These are phyloP conservation scores for Heliconius eleuchia DNA, from an alignment of 1,140 invertebrate species.

Conservation along the genomic window DNA sequence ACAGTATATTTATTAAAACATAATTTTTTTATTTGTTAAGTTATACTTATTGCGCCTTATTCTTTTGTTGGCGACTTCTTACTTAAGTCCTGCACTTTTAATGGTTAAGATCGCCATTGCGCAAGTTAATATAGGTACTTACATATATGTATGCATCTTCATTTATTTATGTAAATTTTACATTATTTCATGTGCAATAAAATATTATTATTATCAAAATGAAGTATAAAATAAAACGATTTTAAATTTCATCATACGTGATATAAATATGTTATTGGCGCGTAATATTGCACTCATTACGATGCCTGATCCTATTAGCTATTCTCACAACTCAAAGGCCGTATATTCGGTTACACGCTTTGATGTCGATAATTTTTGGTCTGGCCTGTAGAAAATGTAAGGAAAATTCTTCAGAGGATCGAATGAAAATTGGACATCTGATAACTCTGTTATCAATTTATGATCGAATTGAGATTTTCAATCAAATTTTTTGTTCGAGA, in stretches of 20 bases:
- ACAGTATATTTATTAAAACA: no score
- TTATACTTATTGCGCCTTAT: no score
- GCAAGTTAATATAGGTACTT: no score
- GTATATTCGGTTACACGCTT: constrained; percentile 29
- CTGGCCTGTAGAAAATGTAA: constrained; percentile 12
- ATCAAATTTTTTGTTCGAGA: neutral
- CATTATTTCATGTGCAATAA: no score
- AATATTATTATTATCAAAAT: no score
- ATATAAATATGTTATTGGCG: constrained; percentile 14
- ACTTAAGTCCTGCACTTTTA: no score
- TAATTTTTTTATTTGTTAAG: no score
- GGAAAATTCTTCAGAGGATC: constrained; percentile 20
- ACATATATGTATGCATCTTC: no score
- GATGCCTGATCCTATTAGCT: constrained; percentile 19
- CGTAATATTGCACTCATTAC: constrained; percentile 24
- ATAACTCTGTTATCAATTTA: constrained; percentile 20
- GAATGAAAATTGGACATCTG: constrained; percentile 31
- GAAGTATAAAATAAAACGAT: no score
- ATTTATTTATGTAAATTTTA: no score
- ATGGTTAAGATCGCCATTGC: no score
- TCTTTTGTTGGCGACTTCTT: no score
- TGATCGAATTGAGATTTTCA: neutral
- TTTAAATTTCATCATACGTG: neutral
- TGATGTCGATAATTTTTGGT: constrained; percentile 29
- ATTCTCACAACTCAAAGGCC: constrained; percentile 24